Conservation (phyloP, 2,797 vertebrate species). For the Sebastes umbrosus region DNA sequence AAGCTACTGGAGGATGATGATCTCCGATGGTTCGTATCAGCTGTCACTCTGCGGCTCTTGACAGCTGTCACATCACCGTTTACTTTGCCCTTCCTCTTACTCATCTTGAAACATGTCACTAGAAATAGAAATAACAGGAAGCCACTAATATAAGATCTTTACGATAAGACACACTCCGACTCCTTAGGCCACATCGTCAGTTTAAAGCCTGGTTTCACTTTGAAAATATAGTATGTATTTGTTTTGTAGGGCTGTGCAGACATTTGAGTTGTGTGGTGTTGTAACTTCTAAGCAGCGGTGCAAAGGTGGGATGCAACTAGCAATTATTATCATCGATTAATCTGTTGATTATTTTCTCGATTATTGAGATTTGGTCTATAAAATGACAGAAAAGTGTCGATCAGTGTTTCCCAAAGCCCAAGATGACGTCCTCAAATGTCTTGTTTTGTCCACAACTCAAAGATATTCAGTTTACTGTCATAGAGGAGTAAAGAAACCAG, state of each 20-base stretch:
- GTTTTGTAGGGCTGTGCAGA: not conserved
- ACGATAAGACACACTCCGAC: too few relatives aligned
- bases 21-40: not conserved
- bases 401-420: too few relatives aligned
- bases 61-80: conserved; percentile 1
- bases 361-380: too few relatives aligned
- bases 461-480: too few relatives aligned
- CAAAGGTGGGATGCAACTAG: too few relatives aligned
- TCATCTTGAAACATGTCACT: conserved; percentile 54
- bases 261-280: not conserved
- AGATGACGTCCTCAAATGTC: too few relatives aligned
- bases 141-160: not conserved
- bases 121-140: not conserved
- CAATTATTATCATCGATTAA: too few relatives aligned
- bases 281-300: not conserved
- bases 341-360: too few relatives aligned
- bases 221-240: not conserved
- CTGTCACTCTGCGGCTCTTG: conserved; percentile 27
- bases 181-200: too few relatives aligned
- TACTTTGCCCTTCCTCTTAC: conserved; percentile 47
- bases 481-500: too few relatives aligned
- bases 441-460: too few relatives aligned
- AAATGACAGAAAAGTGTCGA: too few relatives aligned
- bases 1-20: not conserved
- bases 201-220: not conserved